A percentile compares a stretch with the other conserved stretches of the same genome.
Evolutionary conservation across 2,797 vertebrate species (phyloP).

Genomic region (Cheirogaleus major): DNA sequence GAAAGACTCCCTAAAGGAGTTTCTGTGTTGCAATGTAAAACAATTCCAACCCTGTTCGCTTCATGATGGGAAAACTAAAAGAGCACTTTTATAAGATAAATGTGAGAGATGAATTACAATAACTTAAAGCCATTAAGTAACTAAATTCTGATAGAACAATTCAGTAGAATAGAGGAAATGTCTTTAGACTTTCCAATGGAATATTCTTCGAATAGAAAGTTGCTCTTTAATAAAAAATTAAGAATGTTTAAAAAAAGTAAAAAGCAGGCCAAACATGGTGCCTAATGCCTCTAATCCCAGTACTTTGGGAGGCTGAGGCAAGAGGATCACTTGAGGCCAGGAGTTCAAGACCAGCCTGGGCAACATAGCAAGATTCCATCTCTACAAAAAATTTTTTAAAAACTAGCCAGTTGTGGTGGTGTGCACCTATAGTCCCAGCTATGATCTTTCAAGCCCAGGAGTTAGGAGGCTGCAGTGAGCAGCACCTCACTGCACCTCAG

Average conservation of each 20-base stretch:
- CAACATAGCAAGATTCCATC: background rate
- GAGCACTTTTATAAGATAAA: background rate
- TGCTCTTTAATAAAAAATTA: background rate
- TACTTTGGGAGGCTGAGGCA: background rate
- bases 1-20: background rate
- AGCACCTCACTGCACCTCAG: background rate
- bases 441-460: background rate
- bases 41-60: background rate
- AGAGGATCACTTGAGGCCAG: background rate
- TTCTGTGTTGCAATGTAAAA: background rate
- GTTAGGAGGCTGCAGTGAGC: background rate
- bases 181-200: background rate
- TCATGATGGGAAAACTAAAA: background rate
- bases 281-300: background rate
- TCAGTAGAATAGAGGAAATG: background rate
- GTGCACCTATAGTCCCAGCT: background rate
- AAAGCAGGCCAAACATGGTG: background rate
- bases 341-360: background rate
- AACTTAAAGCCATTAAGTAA: background rate
- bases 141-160: background rate
- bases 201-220: background rate
- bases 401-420: background rate
- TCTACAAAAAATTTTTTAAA: background rate
- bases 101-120: accelerated
- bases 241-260: background rate